Evolutionary conservation across 2,113 vertebrate genomes (phyloP).

Genomic region (Microcebus ravelobensis): DNA sequence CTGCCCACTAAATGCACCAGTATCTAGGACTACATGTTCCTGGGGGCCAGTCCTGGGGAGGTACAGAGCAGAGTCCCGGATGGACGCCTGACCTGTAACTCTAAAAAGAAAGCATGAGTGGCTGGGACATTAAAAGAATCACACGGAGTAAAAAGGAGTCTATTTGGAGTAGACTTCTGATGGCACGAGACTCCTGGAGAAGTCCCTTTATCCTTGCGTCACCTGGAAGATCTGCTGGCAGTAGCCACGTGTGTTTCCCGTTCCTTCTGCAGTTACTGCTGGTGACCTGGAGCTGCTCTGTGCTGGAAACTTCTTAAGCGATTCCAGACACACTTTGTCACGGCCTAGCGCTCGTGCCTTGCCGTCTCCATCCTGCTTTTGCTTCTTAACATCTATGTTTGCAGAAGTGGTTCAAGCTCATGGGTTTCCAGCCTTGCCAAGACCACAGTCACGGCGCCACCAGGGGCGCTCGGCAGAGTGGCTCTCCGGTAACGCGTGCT

Average conservation of each 20-base stretch:
- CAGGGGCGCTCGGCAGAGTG: not conserved
- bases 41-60: not conserved
- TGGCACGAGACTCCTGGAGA: not conserved
- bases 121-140: not conserved
- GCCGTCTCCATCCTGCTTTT: not conserved
- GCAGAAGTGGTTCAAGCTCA: not conserved
- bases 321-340: not conserved
- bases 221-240: too few relatives aligned
- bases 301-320: not conserved
- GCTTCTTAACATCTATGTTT: not conserved
- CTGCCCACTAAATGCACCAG: not conserved
- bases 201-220: not conserved
- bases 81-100: not conserved
- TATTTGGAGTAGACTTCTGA: not conserved
- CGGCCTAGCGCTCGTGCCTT: not conserved
- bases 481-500: accelerated
- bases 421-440: not conserved
- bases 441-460: accelerated
- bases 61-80: not conserved
- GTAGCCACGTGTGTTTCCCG: not conserved
- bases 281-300: too few relatives aligned
- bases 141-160: not conserved
- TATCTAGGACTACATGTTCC: too few relatives aligned
- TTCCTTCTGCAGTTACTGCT: not conserved
- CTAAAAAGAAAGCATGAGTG: not conserved